phyloP scores from a whole-genome alignment of 2,888 invertebrate species.

The Cryptops parisi region DNA sequence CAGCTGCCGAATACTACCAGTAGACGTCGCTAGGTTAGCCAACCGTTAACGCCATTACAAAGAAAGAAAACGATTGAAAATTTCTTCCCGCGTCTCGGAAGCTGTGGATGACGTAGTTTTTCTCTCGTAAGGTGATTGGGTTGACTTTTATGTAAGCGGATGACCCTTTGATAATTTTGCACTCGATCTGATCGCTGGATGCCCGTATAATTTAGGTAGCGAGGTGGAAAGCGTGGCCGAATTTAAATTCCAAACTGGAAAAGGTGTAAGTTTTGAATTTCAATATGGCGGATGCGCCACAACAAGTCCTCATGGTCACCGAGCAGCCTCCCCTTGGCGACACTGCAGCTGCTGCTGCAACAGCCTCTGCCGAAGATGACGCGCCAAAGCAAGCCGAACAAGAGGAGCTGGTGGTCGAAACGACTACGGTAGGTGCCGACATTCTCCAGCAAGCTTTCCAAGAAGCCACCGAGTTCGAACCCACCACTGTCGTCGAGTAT shows the following conservation, averaged over 20 bases:
- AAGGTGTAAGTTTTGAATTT: neutral
- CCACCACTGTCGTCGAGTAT: conserved; percentile 8
- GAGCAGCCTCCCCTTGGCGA: too few relatives aligned
- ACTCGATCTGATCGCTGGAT: neutral
- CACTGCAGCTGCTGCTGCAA: neutral
- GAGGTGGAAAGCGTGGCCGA: neutral
- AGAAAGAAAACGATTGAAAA: too few relatives aligned
- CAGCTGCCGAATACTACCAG: too few relatives aligned
- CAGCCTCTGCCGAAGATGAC: conserved; percentile 2
- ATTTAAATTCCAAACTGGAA: neutral
- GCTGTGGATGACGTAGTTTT: neutral
- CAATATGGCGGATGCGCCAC: conserved; percentile 13
- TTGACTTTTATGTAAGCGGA: neutral
- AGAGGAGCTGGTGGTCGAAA: too few relatives aligned
- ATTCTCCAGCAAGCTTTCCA: conserved; percentile 27
- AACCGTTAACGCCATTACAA: too few relatives aligned
- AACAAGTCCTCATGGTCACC: conserved; percentile 16
- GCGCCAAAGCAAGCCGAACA: conserved; percentile 2
- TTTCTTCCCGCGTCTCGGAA: neutral
- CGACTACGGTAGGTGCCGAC: conserved; percentile 23
- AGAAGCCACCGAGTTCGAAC: conserved; percentile 22
- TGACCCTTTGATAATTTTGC: neutral
- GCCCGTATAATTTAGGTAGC: neutral
- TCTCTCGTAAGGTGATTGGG: neutral
- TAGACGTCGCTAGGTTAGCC: too few relatives aligned